Percentiles rank a stretch among this genome's conserved stretches.
Evolutionary conservation across 1,140 invertebrate species (phyloP).

Genomic region (Bombus confusus): DNA sequence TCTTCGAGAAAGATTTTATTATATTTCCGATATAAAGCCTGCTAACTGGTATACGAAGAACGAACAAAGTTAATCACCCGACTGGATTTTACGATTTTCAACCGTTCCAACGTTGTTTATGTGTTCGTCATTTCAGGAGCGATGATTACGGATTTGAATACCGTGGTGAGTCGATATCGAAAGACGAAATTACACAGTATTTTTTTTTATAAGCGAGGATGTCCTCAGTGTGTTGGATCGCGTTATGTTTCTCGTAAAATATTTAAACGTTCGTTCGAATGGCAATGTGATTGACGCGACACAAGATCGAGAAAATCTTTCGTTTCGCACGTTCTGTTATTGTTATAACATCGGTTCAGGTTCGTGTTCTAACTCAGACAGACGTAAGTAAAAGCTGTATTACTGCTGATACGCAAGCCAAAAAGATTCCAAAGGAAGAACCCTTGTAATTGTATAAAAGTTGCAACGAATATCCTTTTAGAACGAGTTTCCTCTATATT

Average conservation of each 20-base stretch:
- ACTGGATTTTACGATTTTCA: background rate
- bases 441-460: background rate
- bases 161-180: too few relatives aligned
- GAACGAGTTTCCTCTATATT: background rate
- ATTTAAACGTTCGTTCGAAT: background rate
- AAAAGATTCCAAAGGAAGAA: background rate
- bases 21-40: background rate
- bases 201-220: background rate
- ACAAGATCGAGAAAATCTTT: background rate
- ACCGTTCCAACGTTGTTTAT: background rate
- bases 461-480: background rate
- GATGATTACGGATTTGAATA: too few relatives aligned
- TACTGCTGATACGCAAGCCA: background rate
- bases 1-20: background rate
- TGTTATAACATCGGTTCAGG: background rate
- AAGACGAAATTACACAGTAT: too few relatives aligned
- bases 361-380: background rate
- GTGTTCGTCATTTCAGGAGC: background rate
- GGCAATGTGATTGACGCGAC: background rate
- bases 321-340: constrained; percentile 16
- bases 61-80: too few relatives aligned
- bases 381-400: background rate
- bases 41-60: background rate
- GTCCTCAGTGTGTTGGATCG: background rate
- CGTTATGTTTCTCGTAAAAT: background rate